phyloP scores from a whole-genome alignment of 1,140 invertebrate species.

The Temnothorax longispinosus region DNA sequence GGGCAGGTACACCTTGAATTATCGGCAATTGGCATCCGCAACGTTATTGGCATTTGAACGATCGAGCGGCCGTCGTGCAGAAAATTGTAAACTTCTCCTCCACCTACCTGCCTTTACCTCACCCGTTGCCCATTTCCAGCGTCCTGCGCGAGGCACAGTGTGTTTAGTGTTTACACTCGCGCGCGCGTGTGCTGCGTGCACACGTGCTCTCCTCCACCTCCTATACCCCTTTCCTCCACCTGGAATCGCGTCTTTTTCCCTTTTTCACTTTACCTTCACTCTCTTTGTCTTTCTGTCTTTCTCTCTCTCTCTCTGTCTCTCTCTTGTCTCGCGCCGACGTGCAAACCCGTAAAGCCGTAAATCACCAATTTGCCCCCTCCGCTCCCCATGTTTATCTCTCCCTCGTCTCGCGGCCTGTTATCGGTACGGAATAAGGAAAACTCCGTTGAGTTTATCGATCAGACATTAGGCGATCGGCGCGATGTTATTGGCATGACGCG shows the following conservation, averaged over 20 bases:
- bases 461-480: slow-evolving; percentile 78
- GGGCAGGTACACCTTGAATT: slow-evolving; percentile 76
- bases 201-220: slow-evolving; percentile 37
- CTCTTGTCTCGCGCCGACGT: slow-evolving; percentile 11
- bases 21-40: slow-evolving; percentile 79
- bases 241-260: background rate
- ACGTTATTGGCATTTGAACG: slow-evolving; percentile 77
- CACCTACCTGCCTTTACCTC: slow-evolving; percentile 34
- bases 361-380: slow-evolving; percentile 11
- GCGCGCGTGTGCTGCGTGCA: slow-evolving; percentile 40
- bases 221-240: too few species aligned
- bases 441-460: slow-evolving; percentile 72
- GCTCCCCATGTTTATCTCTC: too few species aligned
- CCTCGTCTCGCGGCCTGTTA: slow-evolving; percentile 10
- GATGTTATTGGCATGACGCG: slow-evolving; percentile 83
- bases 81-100: slow-evolving; percentile 75
- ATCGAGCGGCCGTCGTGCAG: slow-evolving; percentile 69
- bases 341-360: slow-evolving; percentile 41
- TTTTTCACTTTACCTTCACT: background rate
- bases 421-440: slow-evolving; percentile 49
- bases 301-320: slow-evolving; percentile 7
- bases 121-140: slow-evolving; percentile 62
- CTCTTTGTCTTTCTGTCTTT: background rate
- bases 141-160: background rate
- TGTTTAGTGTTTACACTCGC: slow-evolving; percentile 40